These are phyloP conservation scores for Phenganax subtilis DNA, from an alignment of 92 coral and sea anemone genomes.

Conservation along the genomic window DNA sequence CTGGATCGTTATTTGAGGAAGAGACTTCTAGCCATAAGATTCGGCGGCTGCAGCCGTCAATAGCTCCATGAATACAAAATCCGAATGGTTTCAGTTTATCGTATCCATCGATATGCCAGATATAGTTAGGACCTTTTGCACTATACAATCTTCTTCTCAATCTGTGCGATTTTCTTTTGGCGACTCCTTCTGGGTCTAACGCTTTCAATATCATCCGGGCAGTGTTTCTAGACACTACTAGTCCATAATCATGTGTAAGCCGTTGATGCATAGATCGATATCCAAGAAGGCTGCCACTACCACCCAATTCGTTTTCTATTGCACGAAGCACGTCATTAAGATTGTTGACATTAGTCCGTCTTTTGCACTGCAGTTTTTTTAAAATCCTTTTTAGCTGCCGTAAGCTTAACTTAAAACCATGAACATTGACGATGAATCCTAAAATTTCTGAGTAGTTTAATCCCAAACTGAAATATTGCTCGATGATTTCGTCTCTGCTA, in stretches of 20 bases:
- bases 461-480: neutral
- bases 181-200: neutral
- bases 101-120: slow-evolving; percentile 1
- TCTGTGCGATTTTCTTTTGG: neutral
- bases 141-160: neutral
- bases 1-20: slow-evolving; percentile 8
- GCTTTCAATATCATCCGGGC: neutral
- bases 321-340: neutral
- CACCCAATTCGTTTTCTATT: neutral
- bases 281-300: neutral
- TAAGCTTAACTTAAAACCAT: neutral
- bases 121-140: neutral
- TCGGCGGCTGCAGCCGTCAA: neutral
- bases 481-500: neutral
- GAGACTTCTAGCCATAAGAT: neutral
- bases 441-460: neutral
- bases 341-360: neutral
- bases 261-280: neutral
- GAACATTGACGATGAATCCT: neutral
- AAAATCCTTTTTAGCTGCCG: neutral
- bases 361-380: neutral
- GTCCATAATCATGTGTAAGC: neutral
- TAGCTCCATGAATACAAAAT: neutral
- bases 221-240: neutral
- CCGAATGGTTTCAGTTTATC: neutral